A percentile compares a stretch with the other conserved stretches of the same genome.
phyloP scores from a whole-genome alignment of 2,888 invertebrate genomes.

The Onchidella celtica region DNA sequence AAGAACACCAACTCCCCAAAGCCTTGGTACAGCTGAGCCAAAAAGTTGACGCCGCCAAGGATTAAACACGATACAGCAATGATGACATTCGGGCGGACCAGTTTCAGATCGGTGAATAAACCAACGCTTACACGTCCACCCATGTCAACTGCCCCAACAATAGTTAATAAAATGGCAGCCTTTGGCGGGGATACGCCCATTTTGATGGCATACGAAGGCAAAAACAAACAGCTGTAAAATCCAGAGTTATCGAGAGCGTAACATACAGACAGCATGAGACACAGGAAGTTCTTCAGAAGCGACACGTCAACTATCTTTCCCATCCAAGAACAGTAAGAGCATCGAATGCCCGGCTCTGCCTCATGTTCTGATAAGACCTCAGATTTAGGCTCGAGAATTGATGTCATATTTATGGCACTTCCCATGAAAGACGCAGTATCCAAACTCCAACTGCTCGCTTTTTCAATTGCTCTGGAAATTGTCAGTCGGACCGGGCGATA shows the following conservation, averaged over 20 bases:
- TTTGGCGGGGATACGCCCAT: background rate
- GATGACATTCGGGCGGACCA: background rate
- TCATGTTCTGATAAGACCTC: background rate
- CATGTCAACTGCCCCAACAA: conserved; percentile 20
- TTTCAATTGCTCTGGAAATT: too few relatives aligned
- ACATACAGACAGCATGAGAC: background rate
- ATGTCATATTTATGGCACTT: background rate
- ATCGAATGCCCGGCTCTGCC: background rate
- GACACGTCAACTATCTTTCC: background rate
- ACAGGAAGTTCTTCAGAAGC: conserved; percentile 13
- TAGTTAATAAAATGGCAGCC: conserved; percentile 19
- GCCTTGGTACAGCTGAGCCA: background rate
- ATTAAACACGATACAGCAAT: background rate
- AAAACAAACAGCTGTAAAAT: background rate
- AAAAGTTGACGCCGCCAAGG: conserved; percentile 12
- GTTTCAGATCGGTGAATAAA: conserved; percentile 29
- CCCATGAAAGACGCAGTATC: conserved; percentile 2
- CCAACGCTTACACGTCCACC: conserved; percentile 9
- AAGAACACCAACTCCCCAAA: conserved; percentile 18
- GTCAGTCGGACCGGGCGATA: too few relatives aligned
- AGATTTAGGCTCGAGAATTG: background rate
- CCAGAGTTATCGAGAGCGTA: background rate
- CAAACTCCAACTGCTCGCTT: conserved; percentile 13
- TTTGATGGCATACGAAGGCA: conserved; percentile 13
- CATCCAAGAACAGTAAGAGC: background rate